Evolutionary conservation across 92 coral and sea anemone species (phyloP).

Genomic region (Siderastrea siderea): DNA sequence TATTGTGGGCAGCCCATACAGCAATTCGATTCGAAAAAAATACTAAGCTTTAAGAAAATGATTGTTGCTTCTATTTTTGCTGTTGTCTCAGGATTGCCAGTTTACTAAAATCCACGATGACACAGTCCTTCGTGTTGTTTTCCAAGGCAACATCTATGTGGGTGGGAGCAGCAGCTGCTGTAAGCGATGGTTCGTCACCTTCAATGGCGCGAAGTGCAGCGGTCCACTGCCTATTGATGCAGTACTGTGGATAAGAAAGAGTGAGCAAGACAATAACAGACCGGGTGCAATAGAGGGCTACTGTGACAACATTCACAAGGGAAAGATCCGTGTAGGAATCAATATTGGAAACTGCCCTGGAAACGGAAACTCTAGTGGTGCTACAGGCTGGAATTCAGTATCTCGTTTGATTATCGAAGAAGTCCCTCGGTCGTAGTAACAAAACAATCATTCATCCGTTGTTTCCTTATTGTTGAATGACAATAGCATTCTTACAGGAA

Average conservation of each 20-base stretch:
- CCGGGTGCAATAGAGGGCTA: not conserved
- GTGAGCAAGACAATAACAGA: not conserved
- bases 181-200: no score
- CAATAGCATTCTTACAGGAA: no score
- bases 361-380: not conserved
- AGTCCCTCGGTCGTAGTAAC: constrained; percentile 4
- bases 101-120: no score
- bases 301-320: not conserved
- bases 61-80: no score
- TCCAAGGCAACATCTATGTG: not conserved
- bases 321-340: no score
- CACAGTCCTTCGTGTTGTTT: no score
- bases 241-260: not conserved
- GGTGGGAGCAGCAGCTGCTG: not conserved
- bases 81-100: no score
- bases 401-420: not conserved
- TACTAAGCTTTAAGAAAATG: no score
- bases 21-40: no score
- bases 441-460: not conserved
- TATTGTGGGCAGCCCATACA: no score
- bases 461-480: no score
- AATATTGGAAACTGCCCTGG: no score
- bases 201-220: not conserved
- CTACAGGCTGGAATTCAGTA: not conserved
- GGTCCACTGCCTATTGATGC: not conserved